Base-by-base conservation (phyloP, 2,888 invertebrate genomes). In the Lochmaea capreae region DNA sequence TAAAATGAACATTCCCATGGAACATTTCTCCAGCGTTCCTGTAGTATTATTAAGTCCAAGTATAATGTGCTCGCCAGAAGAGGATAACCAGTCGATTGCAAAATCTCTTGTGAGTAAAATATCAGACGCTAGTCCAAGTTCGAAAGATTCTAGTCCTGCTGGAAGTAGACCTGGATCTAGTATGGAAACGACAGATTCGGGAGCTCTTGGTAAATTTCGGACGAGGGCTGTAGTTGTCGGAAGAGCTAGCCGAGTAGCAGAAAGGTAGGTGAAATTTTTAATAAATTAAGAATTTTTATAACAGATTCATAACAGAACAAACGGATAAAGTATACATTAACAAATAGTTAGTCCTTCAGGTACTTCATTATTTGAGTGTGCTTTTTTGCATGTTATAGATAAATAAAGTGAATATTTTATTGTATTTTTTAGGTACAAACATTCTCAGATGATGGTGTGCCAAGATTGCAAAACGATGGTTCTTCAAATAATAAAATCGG, bases 381-480 rank as follows among this genome's bases (percentile, higher is more conserved):
- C 3, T 10, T 42, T 42, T 10, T 42, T 42, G 42, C 11, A 10
- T 42, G 42, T 42, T 42, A 10, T 42, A 10, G 42, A 11, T 42
- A 42, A 42, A 42, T 42, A 42, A 42, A 42, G 8, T 52, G 1
- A 52, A 52, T n/a, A 52, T 52, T 14, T 12, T 46, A 12, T n/a
- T 49, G 6, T n/a, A 10, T 54, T 16, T 68, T 68, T 0, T 52
- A 73, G 74, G 22, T 88, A 93, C 57, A 82, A 80, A 72, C 81
- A 82, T 65, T 79, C 81, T 79, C 92, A 94, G 84, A 95, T 97
- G 93, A 93, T 94, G 76, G 96, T 97, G 65, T 98, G 97, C 86
- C 94, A 95, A 87, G 97, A 97, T 89, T 98, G 97, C 89, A 96
- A 96, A 86, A 93, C 95, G 75, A 95, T 97, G 93, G 95, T 97